Evolutionary conservation across 2,888 invertebrate species (phyloP), one percentile per base, ranked within the genome.

Genomic region (Scaptomyza cyrtandrae): DNA sequence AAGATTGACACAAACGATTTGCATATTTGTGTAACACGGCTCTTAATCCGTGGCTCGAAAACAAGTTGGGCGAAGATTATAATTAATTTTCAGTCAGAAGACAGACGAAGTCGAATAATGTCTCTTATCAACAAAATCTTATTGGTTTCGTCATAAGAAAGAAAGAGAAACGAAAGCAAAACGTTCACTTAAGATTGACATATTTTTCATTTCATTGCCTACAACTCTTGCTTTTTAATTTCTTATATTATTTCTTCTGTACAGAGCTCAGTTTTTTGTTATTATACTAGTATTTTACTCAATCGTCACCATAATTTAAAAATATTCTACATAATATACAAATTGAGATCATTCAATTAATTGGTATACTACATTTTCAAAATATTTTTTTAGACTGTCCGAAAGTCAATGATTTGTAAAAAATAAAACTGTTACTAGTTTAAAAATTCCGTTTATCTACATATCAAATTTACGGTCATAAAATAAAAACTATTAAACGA

Each of bases 11-110:
- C 70, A 57, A 37, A 19, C 27, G 50, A 76, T 76, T 76, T 55
- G 63, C 63, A 72, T 75, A 61, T 71, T 58, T 71, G 58, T 75
- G 75, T 75, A 75, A 75, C 53, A 27, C 35, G n/a, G 29, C 64
- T 39, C 5, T 58, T 7, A 55, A 59, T 14, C 24, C 31, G 44
- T 37, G 31, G 35, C 37, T 6, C 41, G 29, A 64, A 69, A 75
- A 75, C 76, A 37, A 58, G 68, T 64, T 58, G 4, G 39, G 33
- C 29, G 41, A 46, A 24, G 7, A 46, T 6, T 45, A 13, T 50
- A 62, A 60, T 71, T 55, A 68, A 60, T 60, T 71, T 63, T 57
- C 50, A 64, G 46, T 45, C 52, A 49, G 35, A 54, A 58, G 29
- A 61, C 48, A 62, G 27, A 11, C 43, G 19, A 43, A 44, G 29